Conservation (phyloP, 1,140 invertebrate species). For the Zaprionus inermis region DNA sequence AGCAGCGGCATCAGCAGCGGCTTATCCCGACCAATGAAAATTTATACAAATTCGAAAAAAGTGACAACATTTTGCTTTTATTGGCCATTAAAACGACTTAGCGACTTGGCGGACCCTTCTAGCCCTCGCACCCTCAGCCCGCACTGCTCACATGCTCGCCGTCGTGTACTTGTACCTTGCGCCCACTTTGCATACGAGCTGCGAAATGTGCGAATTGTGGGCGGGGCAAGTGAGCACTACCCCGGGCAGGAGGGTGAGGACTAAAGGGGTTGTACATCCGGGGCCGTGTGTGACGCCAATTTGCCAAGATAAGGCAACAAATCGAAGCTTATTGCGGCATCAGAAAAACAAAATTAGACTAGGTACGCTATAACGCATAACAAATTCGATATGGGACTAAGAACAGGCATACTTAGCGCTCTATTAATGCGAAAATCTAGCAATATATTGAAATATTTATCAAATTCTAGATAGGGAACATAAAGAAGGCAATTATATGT, state of each 20-base stretch:
- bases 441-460: neutral
- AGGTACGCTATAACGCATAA: neutral
- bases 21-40: conserved; percentile 84
- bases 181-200: conserved; percentile 51
- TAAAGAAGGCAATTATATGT: no score
- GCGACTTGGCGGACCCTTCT: conserved; percentile 67
- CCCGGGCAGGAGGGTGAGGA: conserved; percentile 1
- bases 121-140: neutral
- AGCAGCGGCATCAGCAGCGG: conserved; percentile 57
- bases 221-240: conserved; percentile 32
- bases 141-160: conserved; percentile 54
- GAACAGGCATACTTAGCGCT: neutral
- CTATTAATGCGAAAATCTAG: neutral
- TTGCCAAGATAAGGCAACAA: conserved; percentile 35
- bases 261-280: neutral
- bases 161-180: conserved; percentile 66
- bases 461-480: neutral
- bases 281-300: conserved; percentile 32
- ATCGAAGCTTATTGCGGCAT: neutral
- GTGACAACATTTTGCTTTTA: conserved; percentile 84
- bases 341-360: neutral
- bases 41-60: conserved; percentile 83
- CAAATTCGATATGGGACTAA: neutral
- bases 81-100: conserved; percentile 84
- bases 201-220: conserved; percentile 20